Evolutionary conservation across 2,113 vertebrate genomes (phyloP).

Genomic region (Corvus cornix): DNA sequence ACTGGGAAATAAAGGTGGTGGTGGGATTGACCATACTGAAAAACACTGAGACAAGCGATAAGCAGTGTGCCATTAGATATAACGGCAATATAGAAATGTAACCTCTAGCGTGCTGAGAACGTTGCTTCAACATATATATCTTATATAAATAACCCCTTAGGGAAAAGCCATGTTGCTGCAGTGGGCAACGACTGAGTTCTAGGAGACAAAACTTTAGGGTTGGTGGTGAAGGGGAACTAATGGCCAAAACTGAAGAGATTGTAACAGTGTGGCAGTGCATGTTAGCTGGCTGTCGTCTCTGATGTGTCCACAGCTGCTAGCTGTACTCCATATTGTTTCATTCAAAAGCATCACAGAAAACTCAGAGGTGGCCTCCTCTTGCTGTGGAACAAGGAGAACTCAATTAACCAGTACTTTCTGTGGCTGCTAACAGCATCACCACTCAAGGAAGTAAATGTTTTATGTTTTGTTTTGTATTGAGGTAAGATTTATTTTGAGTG

Average conservation of each 20-base stretch:
- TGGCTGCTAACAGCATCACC: background rate
- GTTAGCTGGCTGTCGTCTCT: constrained; percentile 76
- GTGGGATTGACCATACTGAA: background rate
- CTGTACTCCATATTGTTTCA: constrained; percentile 71
- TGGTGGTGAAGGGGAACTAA: background rate
- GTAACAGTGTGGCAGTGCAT: constrained; percentile 74
- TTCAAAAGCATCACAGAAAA: background rate
- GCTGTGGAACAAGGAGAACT: background rate
- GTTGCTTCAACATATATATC: background rate
- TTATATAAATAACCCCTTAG: background rate
- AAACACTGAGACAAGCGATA: background rate
- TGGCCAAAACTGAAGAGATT: background rate
- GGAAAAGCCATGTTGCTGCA: background rate
- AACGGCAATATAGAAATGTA: background rate
- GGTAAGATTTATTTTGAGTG: background rate
- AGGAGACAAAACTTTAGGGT: background rate
- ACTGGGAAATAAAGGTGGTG: background rate
- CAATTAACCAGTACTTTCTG: background rate
- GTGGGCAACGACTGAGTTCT: background rate
- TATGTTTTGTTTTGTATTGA: background rate
- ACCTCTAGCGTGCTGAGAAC: background rate
- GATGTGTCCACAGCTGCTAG: constrained; percentile 67
- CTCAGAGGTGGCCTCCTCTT: background rate
- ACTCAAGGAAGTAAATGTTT: background rate
- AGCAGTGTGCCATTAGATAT: background rate